Conservation (phyloP, 2,888 invertebrate species). For the Crocallis elinguaria region DNA sequence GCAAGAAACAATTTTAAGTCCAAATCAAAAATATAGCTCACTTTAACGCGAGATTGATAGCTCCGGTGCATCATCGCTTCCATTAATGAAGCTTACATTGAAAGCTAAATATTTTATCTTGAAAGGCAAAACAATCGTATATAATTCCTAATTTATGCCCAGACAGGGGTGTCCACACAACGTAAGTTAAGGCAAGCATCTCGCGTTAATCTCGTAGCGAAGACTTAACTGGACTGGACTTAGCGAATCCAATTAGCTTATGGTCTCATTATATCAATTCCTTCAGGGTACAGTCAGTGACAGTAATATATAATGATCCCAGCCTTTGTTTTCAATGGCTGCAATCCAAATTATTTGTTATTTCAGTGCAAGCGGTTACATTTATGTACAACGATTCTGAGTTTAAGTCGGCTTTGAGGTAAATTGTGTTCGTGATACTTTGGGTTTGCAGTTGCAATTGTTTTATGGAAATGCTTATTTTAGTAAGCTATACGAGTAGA, state of each 20-base stretch:
- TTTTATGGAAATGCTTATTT: not conserved
- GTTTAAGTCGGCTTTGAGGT: conserved; percentile 30
- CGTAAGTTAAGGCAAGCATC: conserved; percentile 54
- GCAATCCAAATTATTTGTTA: conserved; percentile 79
- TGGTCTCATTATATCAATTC: conserved; percentile 80
- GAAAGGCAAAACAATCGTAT: conserved; percentile 58
- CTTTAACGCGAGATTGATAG: conserved; percentile 19
- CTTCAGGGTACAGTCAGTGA: conserved; percentile 55
- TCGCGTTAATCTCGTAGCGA: conserved; percentile 59
- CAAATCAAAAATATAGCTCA: conserved; percentile 18
- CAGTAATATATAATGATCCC: conserved; percentile 71
- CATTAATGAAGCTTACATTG: conserved; percentile 47
- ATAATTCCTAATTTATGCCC: conserved; percentile 68
- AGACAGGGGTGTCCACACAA: conserved; percentile 54
- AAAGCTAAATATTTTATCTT: conserved; percentile 58
- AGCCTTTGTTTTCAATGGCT: conserved; percentile 76
- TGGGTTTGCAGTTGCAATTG: conserved; percentile 2
- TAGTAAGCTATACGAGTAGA: too few species aligned
- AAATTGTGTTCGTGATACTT: conserved; percentile 5
- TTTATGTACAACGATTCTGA: conserved; percentile 16
- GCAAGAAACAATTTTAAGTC: conserved; percentile 11
- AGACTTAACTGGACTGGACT: conserved; percentile 69
- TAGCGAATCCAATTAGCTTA: conserved; percentile 78
- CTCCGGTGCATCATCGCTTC: conserved; percentile 37
- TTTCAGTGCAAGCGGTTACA: conserved; percentile 56